phyloP scores from a whole-genome alignment of 2,888 invertebrate genomes.

The Cephalotes varians region DNA sequence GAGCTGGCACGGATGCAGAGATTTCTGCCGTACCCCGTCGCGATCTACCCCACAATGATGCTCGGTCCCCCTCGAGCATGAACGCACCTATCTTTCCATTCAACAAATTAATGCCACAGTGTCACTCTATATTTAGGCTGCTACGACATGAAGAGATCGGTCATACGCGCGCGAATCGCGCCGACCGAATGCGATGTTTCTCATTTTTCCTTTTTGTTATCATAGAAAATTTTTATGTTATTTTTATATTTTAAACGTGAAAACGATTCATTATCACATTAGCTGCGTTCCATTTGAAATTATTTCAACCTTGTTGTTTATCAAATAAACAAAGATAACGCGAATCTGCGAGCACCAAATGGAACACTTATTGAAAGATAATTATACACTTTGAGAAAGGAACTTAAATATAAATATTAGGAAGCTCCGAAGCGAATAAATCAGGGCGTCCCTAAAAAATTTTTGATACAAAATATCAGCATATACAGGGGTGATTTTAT shows the following conservation, averaged over 20 bases:
- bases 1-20: slow-evolving; percentile 67
- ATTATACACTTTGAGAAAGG: not conserved
- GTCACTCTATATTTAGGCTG: slow-evolving; percentile 84
- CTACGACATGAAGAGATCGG: slow-evolving; percentile 43
- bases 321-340: no score
- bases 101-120: slow-evolving; percentile 84
- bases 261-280: not conserved
- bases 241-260: not conserved
- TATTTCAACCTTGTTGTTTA: no score
- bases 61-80: slow-evolving; percentile 79
- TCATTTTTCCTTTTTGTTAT: not conserved
- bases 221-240: no score
- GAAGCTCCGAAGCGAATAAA: not conserved
- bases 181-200: slow-evolving; percentile 2
- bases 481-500: not conserved
- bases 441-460: not conserved
- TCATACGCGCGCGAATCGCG: slow-evolving; percentile 23
- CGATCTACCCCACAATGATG: slow-evolving; percentile 77
- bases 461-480: not conserved
- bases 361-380: no score
- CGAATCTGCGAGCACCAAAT: no score
- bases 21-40: slow-evolving; percentile 78
- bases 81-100: slow-evolving; percentile 83
- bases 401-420: not conserved
- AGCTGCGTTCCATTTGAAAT: no score